phyloP scores from a whole-genome alignment of 2,888 invertebrate species.

The Pemphredon lugubris region DNA sequence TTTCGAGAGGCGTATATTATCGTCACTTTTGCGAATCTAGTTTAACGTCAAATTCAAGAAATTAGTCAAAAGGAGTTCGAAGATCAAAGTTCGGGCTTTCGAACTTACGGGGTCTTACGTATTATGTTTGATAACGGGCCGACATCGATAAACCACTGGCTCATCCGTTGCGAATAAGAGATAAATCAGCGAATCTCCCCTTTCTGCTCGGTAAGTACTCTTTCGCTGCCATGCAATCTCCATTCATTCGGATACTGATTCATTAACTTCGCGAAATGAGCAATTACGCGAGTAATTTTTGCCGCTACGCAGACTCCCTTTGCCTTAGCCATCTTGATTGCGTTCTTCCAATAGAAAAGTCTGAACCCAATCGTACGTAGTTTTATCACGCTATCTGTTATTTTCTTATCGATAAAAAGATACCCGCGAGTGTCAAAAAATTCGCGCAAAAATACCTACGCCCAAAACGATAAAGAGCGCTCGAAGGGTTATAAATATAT shows the following conservation, averaged over 20 bases:
- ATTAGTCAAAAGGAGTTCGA: conserved; percentile 37
- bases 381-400: conserved; percentile 7
- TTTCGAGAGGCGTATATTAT: neutral
- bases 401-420: conserved; percentile 10
- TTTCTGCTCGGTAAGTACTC: conserved; percentile 37
- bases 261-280: conserved; percentile 65
- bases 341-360: conserved; percentile 20
- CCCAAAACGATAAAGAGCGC: too few relatives aligned
- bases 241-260: conserved; percentile 74
- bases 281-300: conserved; percentile 55
- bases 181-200: conserved; percentile 54
- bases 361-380: neutral
- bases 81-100: conserved; percentile 61
- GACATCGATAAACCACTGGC: conserved; percentile 65
- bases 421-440: too few relatives aligned
- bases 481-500: too few relatives aligned
- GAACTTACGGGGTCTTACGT: conserved; percentile 43
- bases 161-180: conserved; percentile 56
- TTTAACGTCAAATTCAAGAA: conserved; percentile 19
- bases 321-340: conserved; percentile 10
- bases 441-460: too few relatives aligned
- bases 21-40: neutral
- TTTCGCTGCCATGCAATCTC: conserved; percentile 64
- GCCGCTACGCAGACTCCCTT: neutral
- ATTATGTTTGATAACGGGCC: conserved; percentile 58